Conservation (phyloP, 2,888 invertebrate species). For the Strigamia transsilvanica region DNA sequence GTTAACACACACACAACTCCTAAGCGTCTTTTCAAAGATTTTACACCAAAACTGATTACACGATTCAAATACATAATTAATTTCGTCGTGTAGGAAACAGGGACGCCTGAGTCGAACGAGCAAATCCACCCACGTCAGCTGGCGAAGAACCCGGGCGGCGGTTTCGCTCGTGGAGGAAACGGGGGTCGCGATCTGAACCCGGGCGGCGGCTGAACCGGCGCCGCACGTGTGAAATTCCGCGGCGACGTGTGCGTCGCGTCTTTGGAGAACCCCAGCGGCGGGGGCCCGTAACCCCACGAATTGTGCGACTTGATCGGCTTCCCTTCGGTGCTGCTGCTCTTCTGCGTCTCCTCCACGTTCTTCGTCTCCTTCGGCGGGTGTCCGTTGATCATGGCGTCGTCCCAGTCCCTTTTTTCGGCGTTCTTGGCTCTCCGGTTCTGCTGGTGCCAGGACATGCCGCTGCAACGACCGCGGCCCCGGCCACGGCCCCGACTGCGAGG, state of each 20-base stretch:
- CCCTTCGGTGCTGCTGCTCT: neutral
- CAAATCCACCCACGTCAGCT: slow-evolving; percentile 46
- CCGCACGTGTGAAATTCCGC: neutral
- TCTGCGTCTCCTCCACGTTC: neutral
- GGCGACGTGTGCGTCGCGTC: neutral
- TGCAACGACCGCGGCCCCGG: neutral
- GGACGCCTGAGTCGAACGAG: neutral
- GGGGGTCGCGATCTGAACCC: slow-evolving; percentile 27
- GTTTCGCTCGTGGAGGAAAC: slow-evolving; percentile 30
- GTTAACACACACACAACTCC: neutral
- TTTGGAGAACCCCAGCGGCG: slow-evolving; percentile 1
- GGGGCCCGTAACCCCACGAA: slow-evolving; percentile 27
- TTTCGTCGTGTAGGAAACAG: neutral
- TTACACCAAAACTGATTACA: slow-evolving; percentile 13
- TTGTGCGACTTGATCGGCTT: neutral
- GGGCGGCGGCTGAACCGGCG: neutral
- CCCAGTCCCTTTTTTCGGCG: neutral
- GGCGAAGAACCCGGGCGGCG: slow-evolving; percentile 37
- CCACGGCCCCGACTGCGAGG: neutral
- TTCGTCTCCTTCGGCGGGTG: neutral
- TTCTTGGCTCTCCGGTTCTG: slow-evolving; percentile 8
- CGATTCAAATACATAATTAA: slow-evolving; percentile 23
- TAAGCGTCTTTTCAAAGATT: neutral
- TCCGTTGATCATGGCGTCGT: neutral
- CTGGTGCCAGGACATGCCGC: slow-evolving; percentile 28